These are phyloP conservation scores for Micromussa lordhowensis DNA, from an alignment of 92 coral and sea anemone species.

Conservation along the genomic window DNA sequence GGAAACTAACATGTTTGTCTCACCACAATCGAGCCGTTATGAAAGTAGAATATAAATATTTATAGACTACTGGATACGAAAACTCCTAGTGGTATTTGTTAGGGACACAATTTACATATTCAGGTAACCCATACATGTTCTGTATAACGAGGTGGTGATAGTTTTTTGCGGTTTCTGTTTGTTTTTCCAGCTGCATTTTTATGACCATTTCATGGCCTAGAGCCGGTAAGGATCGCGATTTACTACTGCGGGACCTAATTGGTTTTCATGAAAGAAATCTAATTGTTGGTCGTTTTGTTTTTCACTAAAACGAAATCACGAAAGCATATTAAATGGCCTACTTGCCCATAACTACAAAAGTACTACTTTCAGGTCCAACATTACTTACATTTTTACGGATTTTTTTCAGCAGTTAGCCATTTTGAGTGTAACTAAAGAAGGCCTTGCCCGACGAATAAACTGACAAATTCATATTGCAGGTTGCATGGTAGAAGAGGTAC, in stretches of 20 bases:
- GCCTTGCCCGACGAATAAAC: not conserved
- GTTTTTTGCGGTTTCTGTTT: not conserved
- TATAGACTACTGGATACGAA: not conserved
- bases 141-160: not conserved
- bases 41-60: not conserved
- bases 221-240: not conserved
- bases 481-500: not conserved
- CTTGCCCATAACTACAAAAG: too few species aligned
- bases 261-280: not conserved
- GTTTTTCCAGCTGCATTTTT: conserved; percentile 4
- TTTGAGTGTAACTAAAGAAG: not conserved
- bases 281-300: not conserved
- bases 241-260: not conserved
- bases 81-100: not conserved
- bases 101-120: not conserved
- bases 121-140: not conserved
- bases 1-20: not conserved
- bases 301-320: not conserved
- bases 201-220: not conserved
- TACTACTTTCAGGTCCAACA: not conserved
- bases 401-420: not conserved
- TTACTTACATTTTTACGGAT: not conserved
- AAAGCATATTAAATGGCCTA: not conserved
- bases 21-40: not conserved
- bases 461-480: not conserved